A percentile compares a stretch with the other conserved stretches of the same genome.
Conservation (phyloP, 2,888 invertebrate species). For the Scaptomyza parva region DNA sequence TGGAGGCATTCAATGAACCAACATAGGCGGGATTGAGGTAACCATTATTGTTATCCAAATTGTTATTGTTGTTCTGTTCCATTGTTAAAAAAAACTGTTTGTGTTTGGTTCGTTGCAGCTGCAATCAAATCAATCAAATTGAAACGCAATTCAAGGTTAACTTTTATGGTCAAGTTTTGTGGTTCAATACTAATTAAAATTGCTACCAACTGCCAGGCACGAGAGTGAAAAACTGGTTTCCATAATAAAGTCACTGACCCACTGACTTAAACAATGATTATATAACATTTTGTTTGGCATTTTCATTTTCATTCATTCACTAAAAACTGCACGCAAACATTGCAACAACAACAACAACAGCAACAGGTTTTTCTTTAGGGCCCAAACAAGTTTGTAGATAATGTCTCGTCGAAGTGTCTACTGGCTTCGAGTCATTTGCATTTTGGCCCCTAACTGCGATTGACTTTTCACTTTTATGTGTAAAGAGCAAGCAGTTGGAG, state of each 20-base stretch:
- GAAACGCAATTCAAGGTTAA: constrained; percentile 50
- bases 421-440: constrained; percentile 30
- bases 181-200: constrained; percentile 51
- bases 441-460: constrained; percentile 18
- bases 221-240: constrained; percentile 33
- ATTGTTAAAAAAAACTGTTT: constrained; percentile 28
- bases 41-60: constrained; percentile 49
- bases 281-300: constrained; percentile 57
- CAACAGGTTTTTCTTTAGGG: constrained; percentile 40
- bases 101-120: constrained; percentile 37
- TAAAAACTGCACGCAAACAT: constrained; percentile 42
- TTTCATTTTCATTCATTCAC: constrained; percentile 54
- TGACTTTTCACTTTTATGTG: constrained; percentile 21
- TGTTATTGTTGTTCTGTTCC: constrained; percentile 29
- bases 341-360: constrained; percentile 11
- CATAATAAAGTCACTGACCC: constrained; percentile 70
- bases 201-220: constrained; percentile 1
- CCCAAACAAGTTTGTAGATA: constrained; percentile 65
- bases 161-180: constrained; percentile 68
- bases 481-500: constrained; percentile 1
- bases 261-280: constrained; percentile 69
- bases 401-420: constrained; percentile 35
- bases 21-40: constrained; percentile 71
- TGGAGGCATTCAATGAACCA: constrained; percentile 69
- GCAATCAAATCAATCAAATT: constrained; percentile 52